Evolutionary conservation across 2,888 invertebrate genomes (phyloP).

Genomic region (Plusia festucae): DNA sequence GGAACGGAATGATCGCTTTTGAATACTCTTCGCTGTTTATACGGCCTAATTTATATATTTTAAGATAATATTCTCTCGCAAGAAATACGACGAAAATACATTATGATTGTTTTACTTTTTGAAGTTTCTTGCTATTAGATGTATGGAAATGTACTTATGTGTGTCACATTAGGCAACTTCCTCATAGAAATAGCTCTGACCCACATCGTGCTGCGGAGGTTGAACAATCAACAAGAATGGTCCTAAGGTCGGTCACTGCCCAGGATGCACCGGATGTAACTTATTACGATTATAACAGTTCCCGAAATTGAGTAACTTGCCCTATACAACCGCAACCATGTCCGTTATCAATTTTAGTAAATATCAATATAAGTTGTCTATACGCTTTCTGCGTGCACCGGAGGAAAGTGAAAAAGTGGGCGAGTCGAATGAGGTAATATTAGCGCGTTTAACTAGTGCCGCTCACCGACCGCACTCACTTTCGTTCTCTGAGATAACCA

Average conservation of each 20-base stretch:
- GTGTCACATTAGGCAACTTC: background rate
- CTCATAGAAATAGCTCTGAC: background rate
- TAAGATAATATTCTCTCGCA: too few relatives aligned
- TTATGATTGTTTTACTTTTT: too few relatives aligned
- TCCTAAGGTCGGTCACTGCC: background rate
- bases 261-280: background rate
- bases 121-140: too few relatives aligned
- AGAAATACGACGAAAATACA: too few relatives aligned
- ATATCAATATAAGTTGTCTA: constrained; percentile 61
- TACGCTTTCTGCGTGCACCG: constrained; percentile 81
- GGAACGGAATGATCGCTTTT: constrained; percentile 14
- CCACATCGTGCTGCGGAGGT: background rate
- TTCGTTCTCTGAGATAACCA: constrained; percentile 72
- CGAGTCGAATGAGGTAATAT: constrained; percentile 81
- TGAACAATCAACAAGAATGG: background rate
- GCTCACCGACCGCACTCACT: constrained; percentile 78
- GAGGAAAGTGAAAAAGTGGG: constrained; percentile 85
- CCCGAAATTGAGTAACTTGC: background rate
- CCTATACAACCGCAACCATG: background rate
- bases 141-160: too few relatives aligned
- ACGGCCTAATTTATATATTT: constrained; percentile 5
- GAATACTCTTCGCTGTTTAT: background rate
- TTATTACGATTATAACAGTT: background rate
- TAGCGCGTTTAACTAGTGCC: constrained; percentile 73
- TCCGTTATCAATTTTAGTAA: constrained; percentile 16